Percentiles rank a stretch among this genome's conserved stretches.
Evolutionary conservation across 2,113 vertebrate genomes (phyloP).

Genomic region (Mesocricetus auratus): DNA sequence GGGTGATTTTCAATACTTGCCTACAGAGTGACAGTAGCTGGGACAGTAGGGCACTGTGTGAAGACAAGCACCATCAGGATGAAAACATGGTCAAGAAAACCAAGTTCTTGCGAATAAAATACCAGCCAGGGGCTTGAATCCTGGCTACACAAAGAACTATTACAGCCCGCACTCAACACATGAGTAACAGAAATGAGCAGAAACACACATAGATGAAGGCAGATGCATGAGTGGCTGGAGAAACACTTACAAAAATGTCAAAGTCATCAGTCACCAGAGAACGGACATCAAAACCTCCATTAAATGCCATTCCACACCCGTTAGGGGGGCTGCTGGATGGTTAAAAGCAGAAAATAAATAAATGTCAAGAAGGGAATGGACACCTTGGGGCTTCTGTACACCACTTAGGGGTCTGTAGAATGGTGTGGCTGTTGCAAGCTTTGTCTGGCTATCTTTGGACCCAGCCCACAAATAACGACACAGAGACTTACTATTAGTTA

Average conservation of each 20-base stretch:
- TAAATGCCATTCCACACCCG: background rate
- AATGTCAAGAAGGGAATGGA: background rate
- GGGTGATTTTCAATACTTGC: background rate
- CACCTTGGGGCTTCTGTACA: background rate
- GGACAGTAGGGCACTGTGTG: background rate
- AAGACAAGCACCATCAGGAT: background rate
- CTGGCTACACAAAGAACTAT: background rate
- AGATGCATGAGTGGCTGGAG: background rate
- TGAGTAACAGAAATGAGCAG: background rate
- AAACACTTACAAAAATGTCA: background rate
- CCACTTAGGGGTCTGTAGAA: background rate
- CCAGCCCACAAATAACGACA: background rate
- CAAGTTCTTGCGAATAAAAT: background rate
- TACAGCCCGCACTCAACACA: background rate
- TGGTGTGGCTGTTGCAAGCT: background rate
- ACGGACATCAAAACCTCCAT: conserved; percentile 10
- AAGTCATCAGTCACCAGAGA: background rate
- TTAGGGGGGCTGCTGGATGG: background rate
- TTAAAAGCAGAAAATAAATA: background rate
- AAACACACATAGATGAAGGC: background rate
- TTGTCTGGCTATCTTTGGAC: background rate
- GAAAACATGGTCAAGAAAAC: background rate
- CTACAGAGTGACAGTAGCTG: background rate
- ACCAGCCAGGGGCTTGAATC: background rate
- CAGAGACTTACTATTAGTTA: background rate